Evolutionary conservation across 1,140 invertebrate genomes (phyloP), one percentile per base, ranked within the genome.

Genomic region (Penaeus japonicus): DNA sequence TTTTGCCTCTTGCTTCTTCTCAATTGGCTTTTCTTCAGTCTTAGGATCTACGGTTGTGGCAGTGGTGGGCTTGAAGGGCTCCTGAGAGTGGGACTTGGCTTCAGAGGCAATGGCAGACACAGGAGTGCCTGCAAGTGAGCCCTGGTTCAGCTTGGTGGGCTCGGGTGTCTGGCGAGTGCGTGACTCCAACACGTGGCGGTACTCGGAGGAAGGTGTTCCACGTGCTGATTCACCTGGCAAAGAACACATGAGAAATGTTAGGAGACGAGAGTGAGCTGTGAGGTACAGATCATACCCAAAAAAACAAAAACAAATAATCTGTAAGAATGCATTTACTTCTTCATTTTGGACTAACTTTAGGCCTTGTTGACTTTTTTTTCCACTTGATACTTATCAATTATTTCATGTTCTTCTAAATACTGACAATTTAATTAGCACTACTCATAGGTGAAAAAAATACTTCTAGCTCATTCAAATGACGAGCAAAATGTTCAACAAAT

Each of bases 121-220:
- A 12, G 90, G 90, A 27, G 90, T 90, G 65, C 90, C 90, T 55
- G 84, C 90, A 47, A 90, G 86, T 7, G 90, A 89, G 35, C 90
- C 90, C 75, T 90, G 90, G 65, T 84, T 89, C 30, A 90, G 70
- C 77, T 89, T 90, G 39, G 90, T 90, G 53, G 90, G 90, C 82
- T 90, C 90, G 5, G 90, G 90, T 20, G 90, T 90, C 55, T 90
- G 90, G 70, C 90, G 85, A 47, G 90, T 87, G n/a, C 90, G 85
- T 32, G 89, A 85, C 59, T 90, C 90, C 55, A 90, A 65, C n/a
- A 83, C 88, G 24, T 89, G 90, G 35, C 90, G 90, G 55, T 90
- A 84, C 65, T 90, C 90, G 1, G 90, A 90, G 17, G 90, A 90
- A 82, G 90, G 90, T 27, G 90, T 90, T 73, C 89, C 88, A 80